A percentile compares a stretch with the other conserved stretches of the same genome.
These are phyloP conservation scores for Formica aserva DNA, from an alignment of 2,888 invertebrate genomes.

Conservation along the genomic window DNA sequence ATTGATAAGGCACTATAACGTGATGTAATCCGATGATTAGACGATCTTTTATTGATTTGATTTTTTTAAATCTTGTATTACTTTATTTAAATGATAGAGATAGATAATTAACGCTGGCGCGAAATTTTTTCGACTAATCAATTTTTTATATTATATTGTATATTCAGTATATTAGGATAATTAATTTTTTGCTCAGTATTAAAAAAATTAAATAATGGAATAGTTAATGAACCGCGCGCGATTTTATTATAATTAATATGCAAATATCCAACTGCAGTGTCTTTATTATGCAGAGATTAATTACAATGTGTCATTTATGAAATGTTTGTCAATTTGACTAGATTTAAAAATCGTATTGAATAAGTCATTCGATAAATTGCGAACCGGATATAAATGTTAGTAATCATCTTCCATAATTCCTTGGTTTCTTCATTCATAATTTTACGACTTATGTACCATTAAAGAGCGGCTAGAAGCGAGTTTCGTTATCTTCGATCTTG, in stretches of 20 bases:
- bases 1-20: neutral
- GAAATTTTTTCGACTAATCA: neutral
- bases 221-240: neutral
- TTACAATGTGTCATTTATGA: neutral
- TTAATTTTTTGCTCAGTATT: neutral
- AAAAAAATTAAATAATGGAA: constrained; percentile 4
- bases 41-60: neutral
- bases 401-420: constrained; percentile 4
- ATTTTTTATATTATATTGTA: constrained; percentile 4
- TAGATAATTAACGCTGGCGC: neutral
- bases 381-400: constrained; percentile 49
- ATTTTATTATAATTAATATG: constrained; percentile 27
- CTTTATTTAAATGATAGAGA: neutral
- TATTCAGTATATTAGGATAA: neutral
- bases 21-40: neutral
- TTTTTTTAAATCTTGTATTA: too few species aligned
- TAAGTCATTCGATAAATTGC: constrained; percentile 43
- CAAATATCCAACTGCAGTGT: constrained; percentile 10
- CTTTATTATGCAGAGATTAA: neutral
- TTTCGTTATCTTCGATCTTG: constrained; percentile 73
- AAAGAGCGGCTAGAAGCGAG: constrained; percentile 65
- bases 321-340: neutral
- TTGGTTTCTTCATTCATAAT: neutral
- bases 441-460: constrained; percentile 51
- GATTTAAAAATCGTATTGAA: neutral